Base-by-base conservation (phyloP, 2,113 vertebrate species). In the Passerina amoena region DNA sequence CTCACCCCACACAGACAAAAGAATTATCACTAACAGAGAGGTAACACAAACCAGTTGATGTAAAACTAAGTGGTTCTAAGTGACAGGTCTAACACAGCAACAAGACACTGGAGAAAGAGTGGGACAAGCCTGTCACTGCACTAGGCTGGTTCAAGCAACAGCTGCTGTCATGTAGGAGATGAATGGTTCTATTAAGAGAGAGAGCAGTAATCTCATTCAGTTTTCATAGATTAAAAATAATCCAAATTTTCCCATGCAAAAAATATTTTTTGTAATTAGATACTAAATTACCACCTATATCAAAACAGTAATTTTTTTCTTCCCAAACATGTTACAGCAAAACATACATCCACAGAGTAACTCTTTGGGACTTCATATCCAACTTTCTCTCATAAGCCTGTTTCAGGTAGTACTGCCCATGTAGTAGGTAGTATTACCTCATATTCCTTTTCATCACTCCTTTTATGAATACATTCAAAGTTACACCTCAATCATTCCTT, bases 101-200 rank as follows among this genome's bases (percentile, higher is more conserved):
- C 3, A 5, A 7, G 30, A 33, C 5, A 14, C 18, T 12, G 21
- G 21, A 69, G 24, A 57, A 77, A 33, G 20, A 27, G 12, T 1
- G 0, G 10, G 21, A 92, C 8, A 44, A 73, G 14, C 1, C 0
- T 17, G 3, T 27, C 8, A 2, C 27, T 27, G 13, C 35, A 28
- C 9, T 5, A 28, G n/a, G 13, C 54, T 12, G 0, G 0, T 48
- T 63, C 24, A 54, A 31, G 21, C 70, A 68, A 5, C 3, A 73
- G 76, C 38, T 82, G 37, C 65, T 68, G 35, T 19, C 27, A 33
- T n/a, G 31, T 53, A 45, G n/a, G 9, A 82, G 33, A 59, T 27
- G 2, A 90, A 65, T 3, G 37, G 19, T 23, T 84, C 75, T 53
- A 73, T 18, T 91, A 60, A 59, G 16, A 51, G 13, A 56, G 11